These are phyloP conservation scores for Rafetus swinhoei DNA, from an alignment of 2,113 vertebrate genomes.

Conservation along the genomic window DNA sequence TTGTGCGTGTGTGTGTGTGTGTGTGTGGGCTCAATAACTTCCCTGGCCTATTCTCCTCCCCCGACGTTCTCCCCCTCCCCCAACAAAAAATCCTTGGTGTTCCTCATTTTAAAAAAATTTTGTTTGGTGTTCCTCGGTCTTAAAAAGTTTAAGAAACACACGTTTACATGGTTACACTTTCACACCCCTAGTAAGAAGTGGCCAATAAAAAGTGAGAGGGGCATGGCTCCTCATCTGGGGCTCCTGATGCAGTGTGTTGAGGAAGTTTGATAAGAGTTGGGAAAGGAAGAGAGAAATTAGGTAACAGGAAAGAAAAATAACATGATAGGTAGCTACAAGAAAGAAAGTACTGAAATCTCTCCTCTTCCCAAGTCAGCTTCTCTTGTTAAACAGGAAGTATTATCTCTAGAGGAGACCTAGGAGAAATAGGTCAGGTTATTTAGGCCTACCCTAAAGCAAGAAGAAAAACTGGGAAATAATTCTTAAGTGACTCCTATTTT, in stretches of 20 bases:
- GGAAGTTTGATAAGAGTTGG: not conserved
- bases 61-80: no score
- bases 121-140: no score
- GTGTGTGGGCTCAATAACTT: no score
- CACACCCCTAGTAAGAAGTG: no score
- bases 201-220: no score
- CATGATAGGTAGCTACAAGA: not conserved
- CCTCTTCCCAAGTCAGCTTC: not conserved
- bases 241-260: not conserved
- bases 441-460: not conserved
- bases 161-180: no score
- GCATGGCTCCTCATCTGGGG: no score
- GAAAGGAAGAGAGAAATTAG: not conserved
- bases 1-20: no score
- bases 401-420: not conserved
- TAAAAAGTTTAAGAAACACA: no score
- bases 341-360: not conserved
- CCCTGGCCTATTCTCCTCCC: no score
- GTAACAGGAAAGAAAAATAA: not conserved
- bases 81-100: no score
- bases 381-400: not conserved
- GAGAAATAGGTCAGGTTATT: not conserved
- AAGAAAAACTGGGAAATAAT: not conserved
- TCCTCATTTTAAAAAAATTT: no score
- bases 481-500: not conserved